phyloP scores from a whole-genome alignment of 2,797 vertebrate genomes.

The Falco naumanni region DNA sequence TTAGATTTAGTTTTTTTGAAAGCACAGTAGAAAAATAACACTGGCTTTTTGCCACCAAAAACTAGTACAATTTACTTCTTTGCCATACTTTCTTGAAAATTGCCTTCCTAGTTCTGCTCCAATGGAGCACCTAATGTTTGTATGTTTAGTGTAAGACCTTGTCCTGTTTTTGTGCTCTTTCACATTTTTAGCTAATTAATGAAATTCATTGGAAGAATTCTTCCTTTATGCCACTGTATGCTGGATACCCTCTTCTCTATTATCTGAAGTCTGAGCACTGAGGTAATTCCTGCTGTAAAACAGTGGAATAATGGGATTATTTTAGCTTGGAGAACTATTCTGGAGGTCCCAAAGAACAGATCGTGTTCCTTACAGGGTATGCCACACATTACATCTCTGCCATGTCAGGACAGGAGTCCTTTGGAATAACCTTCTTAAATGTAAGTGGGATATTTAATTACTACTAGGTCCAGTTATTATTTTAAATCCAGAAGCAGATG shows the following conservation, averaged over 20 bases:
- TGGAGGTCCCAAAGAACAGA: background rate
- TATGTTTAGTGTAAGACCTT: background rate
- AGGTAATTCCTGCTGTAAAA: background rate
- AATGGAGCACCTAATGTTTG: background rate
- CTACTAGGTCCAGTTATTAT: background rate
- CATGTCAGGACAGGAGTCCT: background rate
- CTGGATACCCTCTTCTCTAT: background rate
- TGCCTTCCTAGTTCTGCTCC: background rate
- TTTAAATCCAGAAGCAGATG: background rate
- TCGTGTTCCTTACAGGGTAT: background rate
- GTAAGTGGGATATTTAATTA: background rate
- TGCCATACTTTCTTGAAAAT: background rate
- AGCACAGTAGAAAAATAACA: background rate
- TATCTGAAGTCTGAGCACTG: background rate
- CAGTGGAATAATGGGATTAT: background rate
- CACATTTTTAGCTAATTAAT: background rate
- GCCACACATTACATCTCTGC: fast-evolving
- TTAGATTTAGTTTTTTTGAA: background rate
- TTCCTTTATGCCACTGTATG: background rate
- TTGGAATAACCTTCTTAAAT: background rate
- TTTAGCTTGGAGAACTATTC: background rate
- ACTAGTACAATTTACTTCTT: background rate
- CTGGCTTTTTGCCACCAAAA: background rate
- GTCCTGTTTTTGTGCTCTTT: background rate
- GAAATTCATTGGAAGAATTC: background rate